These are phyloP conservation scores for Dasypogon diadema DNA, from an alignment of 2,888 invertebrate genomes.

Conservation along the genomic window DNA sequence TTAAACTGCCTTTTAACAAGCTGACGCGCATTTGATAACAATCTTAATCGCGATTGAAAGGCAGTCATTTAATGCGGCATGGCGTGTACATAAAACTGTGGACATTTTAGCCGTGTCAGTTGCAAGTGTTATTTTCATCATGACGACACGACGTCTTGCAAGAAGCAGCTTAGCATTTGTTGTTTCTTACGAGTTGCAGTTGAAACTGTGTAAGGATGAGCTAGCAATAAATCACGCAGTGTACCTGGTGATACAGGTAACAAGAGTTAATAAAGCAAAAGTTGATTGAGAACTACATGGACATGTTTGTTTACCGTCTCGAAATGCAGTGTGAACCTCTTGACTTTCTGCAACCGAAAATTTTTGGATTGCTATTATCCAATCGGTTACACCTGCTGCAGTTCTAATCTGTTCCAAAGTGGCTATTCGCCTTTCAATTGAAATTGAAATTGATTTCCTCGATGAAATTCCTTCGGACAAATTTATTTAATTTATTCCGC, in stretches of 20 bases:
- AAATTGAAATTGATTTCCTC: slow-evolving; percentile 33
- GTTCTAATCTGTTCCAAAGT: neutral
- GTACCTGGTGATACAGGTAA: neutral
- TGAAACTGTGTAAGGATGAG: neutral
- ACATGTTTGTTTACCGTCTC: neutral
- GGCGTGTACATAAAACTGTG: neutral
- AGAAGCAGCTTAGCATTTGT: slow-evolving; percentile 1
- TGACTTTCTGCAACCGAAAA: no score
- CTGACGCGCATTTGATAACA: slow-evolving; percentile 37
- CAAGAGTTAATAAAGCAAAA: neutral
- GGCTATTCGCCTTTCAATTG: slow-evolving; percentile 13
- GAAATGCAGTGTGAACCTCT: no score
- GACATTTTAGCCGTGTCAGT: slow-evolving; percentile 3
- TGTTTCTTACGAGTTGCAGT: neutral
- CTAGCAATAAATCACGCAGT: slow-evolving; percentile 21
- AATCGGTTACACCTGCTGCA: neutral
- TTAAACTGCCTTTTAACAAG: neutral
- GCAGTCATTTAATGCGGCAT: slow-evolving; percentile 7
- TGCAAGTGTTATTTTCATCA: slow-evolving; percentile 3
- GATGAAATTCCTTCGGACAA: slow-evolving; percentile 12
- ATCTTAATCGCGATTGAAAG: slow-evolving; percentile 47
- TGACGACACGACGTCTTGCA: slow-evolving; percentile 7
- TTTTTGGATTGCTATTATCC: no score
- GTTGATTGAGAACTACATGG: neutral
- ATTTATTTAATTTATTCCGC: slow-evolving; percentile 49